These are phyloP conservation scores for Eufriesea mexicana DNA, from an alignment of 1,140 invertebrate species.

Conservation along the genomic window DNA sequence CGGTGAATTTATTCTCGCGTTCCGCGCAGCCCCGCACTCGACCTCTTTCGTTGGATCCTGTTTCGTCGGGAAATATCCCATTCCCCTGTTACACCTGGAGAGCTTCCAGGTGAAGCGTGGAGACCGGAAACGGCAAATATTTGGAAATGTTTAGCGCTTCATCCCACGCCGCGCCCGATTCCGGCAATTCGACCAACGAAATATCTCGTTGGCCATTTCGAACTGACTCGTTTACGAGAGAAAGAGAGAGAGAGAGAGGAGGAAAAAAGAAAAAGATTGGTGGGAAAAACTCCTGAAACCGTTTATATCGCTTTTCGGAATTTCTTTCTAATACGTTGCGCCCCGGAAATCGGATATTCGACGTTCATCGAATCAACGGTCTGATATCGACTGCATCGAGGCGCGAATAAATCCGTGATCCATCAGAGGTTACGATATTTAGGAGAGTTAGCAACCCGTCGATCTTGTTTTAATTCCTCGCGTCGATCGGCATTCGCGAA, in stretches of 20 bases:
- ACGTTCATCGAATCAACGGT: too few relatives aligned
- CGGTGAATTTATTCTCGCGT: constrained; percentile 13
- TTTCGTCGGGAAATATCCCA: neutral
- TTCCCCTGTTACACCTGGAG: neutral
- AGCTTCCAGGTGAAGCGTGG: neutral
- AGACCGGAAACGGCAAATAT: neutral
- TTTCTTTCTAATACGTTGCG: neutral
- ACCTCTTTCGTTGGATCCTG: neutral
- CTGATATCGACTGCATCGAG: too few relatives aligned
- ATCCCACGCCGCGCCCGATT: neutral
- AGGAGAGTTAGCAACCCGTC: neutral
- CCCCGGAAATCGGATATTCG: neutral
- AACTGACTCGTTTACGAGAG: neutral
- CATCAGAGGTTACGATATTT: neutral
- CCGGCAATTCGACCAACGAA: neutral
- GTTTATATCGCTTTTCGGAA: neutral
- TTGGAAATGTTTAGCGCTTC: neutral
- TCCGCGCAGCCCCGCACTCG: neutral
- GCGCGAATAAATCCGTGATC: too few relatives aligned
- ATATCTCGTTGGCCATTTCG: neutral
- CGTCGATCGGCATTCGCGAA: neutral
- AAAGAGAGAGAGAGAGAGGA: too few relatives aligned
- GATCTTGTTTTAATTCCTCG: neutral
- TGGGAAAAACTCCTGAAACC: neutral
- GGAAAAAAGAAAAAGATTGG: too few relatives aligned